phyloP scores from a whole-genome alignment of 2,888 invertebrate genomes.

The Epsilonema sp. region DNA sequence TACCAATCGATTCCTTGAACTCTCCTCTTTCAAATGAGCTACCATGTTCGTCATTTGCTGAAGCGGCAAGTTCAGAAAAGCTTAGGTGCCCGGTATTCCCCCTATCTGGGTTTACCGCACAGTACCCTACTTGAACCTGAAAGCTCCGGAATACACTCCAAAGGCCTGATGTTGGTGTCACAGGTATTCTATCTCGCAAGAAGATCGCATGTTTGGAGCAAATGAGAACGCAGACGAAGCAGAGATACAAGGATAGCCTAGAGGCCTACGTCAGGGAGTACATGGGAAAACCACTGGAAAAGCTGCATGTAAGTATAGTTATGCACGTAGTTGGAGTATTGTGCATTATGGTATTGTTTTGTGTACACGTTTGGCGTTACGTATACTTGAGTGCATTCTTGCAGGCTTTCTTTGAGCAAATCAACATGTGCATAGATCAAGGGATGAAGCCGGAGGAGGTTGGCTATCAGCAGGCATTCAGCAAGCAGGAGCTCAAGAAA shows the following conservation, averaged over 20 bases:
- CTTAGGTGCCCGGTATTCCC: too few relatives aligned
- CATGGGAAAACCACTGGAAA: conserved; percentile 77
- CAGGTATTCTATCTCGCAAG: conserved; percentile 47
- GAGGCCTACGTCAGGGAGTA: conserved; percentile 76
- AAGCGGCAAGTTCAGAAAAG: too few relatives aligned
- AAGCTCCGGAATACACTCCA: too few relatives aligned
- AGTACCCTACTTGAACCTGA: too few relatives aligned
- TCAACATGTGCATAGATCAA: conserved; percentile 69
- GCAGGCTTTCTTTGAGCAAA: conserved; percentile 86
- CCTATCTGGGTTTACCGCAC: too few relatives aligned
- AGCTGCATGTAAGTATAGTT: too few relatives aligned
- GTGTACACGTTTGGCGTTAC: conserved; percentile 45
- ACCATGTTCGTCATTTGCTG: too few relatives aligned
- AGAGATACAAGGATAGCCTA: conserved; percentile 68
- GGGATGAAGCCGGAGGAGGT: conserved; percentile 93
- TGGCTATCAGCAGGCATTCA: conserved; percentile 87
- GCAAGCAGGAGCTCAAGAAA: conserved; percentile 82
- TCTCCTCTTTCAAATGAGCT: too few relatives aligned
- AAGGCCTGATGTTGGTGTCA: too few relatives aligned
- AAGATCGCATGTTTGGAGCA: conserved; percentile 71
- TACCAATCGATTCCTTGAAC: too few relatives aligned
- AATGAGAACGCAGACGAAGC: conserved; percentile 68
- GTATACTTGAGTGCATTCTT: conserved; percentile 12
- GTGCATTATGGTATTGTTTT: too few relatives aligned
- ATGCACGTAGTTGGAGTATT: too few relatives aligned